These are phyloP conservation scores for Cancer borealis DNA, from an alignment of 2,888 invertebrate genomes.

Conservation along the genomic window DNA sequence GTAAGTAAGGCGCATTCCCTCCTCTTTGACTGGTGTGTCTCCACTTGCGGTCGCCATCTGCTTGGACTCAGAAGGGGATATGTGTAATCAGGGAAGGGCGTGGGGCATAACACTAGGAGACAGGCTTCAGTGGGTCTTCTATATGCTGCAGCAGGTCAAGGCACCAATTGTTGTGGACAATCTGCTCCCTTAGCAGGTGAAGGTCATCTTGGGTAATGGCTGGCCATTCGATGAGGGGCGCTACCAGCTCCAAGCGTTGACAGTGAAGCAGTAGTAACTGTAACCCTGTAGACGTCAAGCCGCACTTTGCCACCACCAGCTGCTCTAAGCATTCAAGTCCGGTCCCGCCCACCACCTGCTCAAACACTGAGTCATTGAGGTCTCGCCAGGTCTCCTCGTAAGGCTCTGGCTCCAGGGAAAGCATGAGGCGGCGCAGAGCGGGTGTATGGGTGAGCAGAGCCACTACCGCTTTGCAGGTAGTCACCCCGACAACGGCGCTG, in stretches of 20 bases:
- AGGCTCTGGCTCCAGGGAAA: slow-evolving; percentile 54
- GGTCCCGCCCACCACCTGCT: not conserved
- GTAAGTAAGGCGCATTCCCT: not conserved
- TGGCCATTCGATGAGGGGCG: slow-evolving; percentile 62
- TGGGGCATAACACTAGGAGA: not conserved
- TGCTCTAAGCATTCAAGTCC: slow-evolving; percentile 51
- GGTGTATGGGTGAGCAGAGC: slow-evolving; percentile 64
- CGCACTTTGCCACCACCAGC: slow-evolving; percentile 65
- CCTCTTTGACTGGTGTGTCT: not conserved
- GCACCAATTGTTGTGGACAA: slow-evolving; percentile 55
- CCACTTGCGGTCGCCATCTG: not conserved
- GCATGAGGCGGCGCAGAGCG: slow-evolving; percentile 52
- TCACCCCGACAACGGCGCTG: slow-evolving; percentile 53
- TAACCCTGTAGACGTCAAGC: slow-evolving; percentile 56
- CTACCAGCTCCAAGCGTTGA: slow-evolving; percentile 56
- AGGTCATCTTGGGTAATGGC: slow-evolving; percentile 58
- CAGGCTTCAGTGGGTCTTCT: slow-evolving; percentile 16
- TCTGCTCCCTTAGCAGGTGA: not conserved
- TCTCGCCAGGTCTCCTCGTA: slow-evolving; percentile 67
- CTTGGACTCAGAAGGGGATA: not conserved
- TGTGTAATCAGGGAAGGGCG: not conserved
- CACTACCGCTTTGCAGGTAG: slow-evolving; percentile 33
- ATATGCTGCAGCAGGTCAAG: slow-evolving; percentile 37
- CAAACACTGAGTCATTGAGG: slow-evolving; percentile 64
- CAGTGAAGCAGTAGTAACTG: slow-evolving; percentile 58